Base-by-base conservation (phyloP, 2,113 vertebrate genomes). In the Calyptommatus sinebrachiatus region DNA sequence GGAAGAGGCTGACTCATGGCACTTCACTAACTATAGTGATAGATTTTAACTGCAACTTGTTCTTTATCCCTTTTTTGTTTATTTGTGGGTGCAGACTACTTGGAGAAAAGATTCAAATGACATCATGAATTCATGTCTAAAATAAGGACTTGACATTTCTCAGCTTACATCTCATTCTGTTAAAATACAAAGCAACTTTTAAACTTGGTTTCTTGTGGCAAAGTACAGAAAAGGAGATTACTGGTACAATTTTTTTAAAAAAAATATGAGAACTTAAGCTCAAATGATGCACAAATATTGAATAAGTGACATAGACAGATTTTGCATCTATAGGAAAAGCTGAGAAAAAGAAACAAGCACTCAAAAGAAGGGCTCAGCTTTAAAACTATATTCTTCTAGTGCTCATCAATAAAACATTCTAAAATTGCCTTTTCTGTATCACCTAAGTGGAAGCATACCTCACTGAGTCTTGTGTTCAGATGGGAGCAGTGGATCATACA, bases 391-490 rank as follows among this genome's bases (percentile, higher is more conserved):
- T 28, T 70, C 45, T 77, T 41, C 41, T 46, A 8, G 20, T 45
- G 28, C 83, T 61, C 65, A 66, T 77, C 78, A 77, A 80, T 77
- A 81, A 77, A 73, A 77, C 66, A 77, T 77, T 60, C 53, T 41
- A 62, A 84, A 73, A 77, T 62, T 69, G 78, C 53, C 65, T 85
- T 69, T 74, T 18, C 28, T 71, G 46, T 35, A 35, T 57, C 82
- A 48, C 0, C 45, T 61, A 68, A 81, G 45, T 48, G 41, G 45
- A 85, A 50, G 11, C 69, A 70, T 28, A 78, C 71, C 18, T 76
- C 48, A 0, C 31, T 35, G 11, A 66, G 72, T 72, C 16, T 79
- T 41, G 70, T 28, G 18, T 63, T 79, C 48, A 9, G 66, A 73
- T 48, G 57, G 84, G 48, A 67, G 41, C 14, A 0, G 31, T 29